phyloP scores from a whole-genome alignment of 2,113 vertebrate genomes.

The Tor tambroides region DNA sequence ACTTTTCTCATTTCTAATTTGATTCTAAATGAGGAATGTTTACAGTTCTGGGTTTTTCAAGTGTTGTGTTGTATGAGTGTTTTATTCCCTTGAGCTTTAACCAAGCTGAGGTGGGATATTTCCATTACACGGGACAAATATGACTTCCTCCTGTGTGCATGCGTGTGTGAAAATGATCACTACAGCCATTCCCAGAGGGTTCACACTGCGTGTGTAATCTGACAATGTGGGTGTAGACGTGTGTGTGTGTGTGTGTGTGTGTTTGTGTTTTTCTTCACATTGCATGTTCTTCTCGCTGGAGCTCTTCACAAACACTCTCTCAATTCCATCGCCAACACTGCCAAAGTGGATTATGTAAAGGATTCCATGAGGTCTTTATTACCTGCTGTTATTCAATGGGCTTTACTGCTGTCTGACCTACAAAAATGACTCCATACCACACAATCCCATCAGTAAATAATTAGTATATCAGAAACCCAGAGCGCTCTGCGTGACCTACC shows the following conservation, averaged over 20 bases:
- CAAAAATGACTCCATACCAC: neutral
- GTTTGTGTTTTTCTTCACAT: neutral
- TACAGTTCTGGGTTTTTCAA: neutral
- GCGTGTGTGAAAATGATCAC: slow-evolving; percentile 23
- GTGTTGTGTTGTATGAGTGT: no score
- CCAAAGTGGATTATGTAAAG: slow-evolving; percentile 47
- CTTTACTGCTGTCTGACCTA: slow-evolving; percentile 46
- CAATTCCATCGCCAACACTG: neutral
- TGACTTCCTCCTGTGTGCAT: slow-evolving; percentile 16
- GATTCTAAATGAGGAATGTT: neutral
- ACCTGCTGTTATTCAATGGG: slow-evolving; percentile 44
- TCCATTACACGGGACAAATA: slow-evolving; percentile 33
- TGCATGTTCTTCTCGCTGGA: neutral
- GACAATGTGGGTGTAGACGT: slow-evolving; percentile 19
- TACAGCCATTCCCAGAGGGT: slow-evolving; percentile 1
- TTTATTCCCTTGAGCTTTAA: slow-evolving; percentile 7
- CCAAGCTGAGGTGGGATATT: slow-evolving; percentile 15
- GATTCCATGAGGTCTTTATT: slow-evolving; percentile 40
- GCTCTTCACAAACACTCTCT: slow-evolving; percentile 26
- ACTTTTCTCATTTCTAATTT: neutral
- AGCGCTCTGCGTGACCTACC: neutral
- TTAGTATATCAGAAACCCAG: neutral
- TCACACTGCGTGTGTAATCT: slow-evolving; percentile 8
- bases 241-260: slow-evolving; percentile 9
- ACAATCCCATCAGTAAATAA: slow-evolving; percentile 13